These are phyloP conservation scores for Bos indicus DNA, from an alignment of 2,113 vertebrate species.

Conservation along the genomic window DNA sequence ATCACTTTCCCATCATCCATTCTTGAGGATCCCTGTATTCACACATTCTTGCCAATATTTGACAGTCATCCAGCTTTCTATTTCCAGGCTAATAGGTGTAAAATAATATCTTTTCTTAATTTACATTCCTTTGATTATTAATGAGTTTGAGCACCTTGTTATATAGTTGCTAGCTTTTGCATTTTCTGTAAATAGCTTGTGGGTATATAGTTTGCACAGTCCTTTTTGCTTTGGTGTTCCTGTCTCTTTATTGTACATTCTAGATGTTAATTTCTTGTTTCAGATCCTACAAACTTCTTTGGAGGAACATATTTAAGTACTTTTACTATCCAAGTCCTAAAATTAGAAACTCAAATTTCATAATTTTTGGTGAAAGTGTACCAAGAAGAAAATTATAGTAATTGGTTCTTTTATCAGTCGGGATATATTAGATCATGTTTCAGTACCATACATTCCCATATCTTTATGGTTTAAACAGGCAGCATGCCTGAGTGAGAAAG, in stretches of 20 bases:
- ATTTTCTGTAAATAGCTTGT: background rate
- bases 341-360: background rate
- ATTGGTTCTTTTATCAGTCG: background rate
- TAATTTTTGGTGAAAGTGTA: background rate
- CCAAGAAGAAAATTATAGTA: background rate
- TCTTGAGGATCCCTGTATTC: background rate
- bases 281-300: background rate
- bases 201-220: background rate
- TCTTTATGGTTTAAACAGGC: background rate
- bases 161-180: background rate
- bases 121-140: constrained; percentile 38
- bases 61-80: background rate
- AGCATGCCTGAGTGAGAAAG: constrained; percentile 9
- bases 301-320: constrained; percentile 7
- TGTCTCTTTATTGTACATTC: background rate
- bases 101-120: constrained; percentile 24
- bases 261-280: constrained; percentile 12
- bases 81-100: background rate
- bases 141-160: constrained; percentile 1
- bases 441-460: background rate
- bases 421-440: background rate
- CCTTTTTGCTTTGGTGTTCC: background rate
- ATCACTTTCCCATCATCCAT: background rate
- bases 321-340: background rate
- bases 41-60: background rate